phyloP scores from a whole-genome alignment of 2,888 invertebrate genomes.

The Cryptops parisi region DNA sequence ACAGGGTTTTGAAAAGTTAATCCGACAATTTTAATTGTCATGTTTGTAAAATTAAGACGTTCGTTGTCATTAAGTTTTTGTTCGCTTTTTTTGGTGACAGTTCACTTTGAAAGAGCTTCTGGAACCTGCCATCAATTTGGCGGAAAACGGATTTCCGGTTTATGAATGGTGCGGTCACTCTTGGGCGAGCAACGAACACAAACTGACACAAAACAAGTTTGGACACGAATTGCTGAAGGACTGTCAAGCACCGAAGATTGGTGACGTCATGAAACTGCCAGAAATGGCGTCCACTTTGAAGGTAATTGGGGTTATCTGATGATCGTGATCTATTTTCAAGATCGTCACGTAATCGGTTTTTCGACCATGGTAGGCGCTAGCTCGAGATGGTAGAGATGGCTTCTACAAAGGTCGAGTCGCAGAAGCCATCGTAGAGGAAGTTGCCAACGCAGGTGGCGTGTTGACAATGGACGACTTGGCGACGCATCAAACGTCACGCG shows the following conservation, averaged over 20 bases:
- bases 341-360: not conserved
- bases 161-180: constrained; percentile 23
- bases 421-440: constrained; percentile 25
- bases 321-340: not conserved
- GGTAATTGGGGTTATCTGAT: constrained; percentile 8
- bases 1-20: too few species aligned
- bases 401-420: constrained; percentile 30
- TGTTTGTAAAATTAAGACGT: not conserved
- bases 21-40: not conserved
- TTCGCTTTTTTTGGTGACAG: constrained; percentile 19
- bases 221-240: constrained; percentile 29
- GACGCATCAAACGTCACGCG: constrained; percentile 24
- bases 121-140: constrained; percentile 27
- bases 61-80: not conserved
- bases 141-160: constrained; percentile 29
- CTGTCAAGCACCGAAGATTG: constrained; percentile 28
- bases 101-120: constrained; percentile 25
- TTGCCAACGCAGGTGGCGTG: constrained; percentile 26
- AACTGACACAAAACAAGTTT: constrained; percentile 3
- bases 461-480: constrained; percentile 28
- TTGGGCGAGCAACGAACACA: constrained; percentile 21
- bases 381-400: constrained; percentile 19
- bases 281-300: constrained; percentile 14
- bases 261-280: constrained; percentile 27
- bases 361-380: constrained; percentile 7